These are phyloP conservation scores for Noctua comes DNA, from an alignment of 2,888 invertebrate genomes.

Conservation along the genomic window DNA sequence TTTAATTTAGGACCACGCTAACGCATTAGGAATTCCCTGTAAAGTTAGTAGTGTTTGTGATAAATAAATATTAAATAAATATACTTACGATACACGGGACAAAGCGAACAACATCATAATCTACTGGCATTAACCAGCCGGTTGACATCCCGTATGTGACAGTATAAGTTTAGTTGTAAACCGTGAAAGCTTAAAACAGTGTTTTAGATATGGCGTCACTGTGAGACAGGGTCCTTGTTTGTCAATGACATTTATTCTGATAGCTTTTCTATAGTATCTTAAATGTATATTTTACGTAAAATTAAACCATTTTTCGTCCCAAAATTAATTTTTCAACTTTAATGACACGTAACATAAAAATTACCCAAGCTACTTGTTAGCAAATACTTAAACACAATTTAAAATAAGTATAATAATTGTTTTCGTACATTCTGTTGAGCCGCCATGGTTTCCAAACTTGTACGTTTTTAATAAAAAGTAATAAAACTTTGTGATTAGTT, in stretches of 20 bases:
- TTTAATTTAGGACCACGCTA: no score
- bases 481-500: slow-evolving; percentile 33
- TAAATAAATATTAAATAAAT: no score
- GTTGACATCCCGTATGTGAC: no score
- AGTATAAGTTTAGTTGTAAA: no score
- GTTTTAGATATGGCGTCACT: background rate
- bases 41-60: no score
- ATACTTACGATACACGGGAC: no score
- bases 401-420: slow-evolving; percentile 26
- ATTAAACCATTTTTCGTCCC: background rate
- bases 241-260: background rate
- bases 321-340: background rate
- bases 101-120: no score
- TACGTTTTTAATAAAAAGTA: slow-evolving; percentile 31
- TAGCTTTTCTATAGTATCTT: background rate
- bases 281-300: background rate
- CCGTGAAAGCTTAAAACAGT: no score
- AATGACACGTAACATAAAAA: background rate
- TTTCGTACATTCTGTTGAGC: background rate
- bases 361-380: no score
- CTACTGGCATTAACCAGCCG: no score
- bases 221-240: background rate
- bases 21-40: no score
- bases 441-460: slow-evolving; percentile 20
- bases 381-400: background rate